Conservation (phyloP, 2,113 vertebrate species). For the Delphinus delphis region DNA sequence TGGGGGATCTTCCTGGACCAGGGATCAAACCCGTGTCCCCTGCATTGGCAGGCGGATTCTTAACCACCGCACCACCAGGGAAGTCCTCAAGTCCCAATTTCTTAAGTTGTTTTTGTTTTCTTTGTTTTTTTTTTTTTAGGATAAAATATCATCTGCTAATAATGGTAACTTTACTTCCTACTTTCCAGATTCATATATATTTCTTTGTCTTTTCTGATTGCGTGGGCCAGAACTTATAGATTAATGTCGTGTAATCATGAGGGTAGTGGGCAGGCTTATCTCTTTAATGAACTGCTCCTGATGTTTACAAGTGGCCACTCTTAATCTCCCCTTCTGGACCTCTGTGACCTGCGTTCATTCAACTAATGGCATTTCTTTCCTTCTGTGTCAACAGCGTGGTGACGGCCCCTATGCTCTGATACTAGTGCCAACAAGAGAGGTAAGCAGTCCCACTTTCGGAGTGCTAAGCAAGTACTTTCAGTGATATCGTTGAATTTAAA, state of each 20-base stretch:
- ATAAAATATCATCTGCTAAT: background rate
- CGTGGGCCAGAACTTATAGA: background rate
- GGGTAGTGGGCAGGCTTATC: too few relatives aligned
- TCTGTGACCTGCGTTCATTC: background rate
- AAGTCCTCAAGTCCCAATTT: too few relatives aligned
- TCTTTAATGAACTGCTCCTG: background rate
- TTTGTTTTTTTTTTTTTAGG: background rate
- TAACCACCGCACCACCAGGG: too few relatives aligned
- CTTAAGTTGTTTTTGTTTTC: too few relatives aligned
- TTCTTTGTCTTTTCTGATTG: background rate
- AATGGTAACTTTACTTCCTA: background rate
- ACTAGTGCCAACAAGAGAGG: constrained; percentile 97
- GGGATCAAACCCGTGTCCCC: too few relatives aligned
- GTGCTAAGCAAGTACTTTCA: background rate
- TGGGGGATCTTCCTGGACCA: too few relatives aligned
- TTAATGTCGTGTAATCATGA: too few relatives aligned
- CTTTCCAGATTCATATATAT: background rate
- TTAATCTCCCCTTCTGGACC: accelerated
- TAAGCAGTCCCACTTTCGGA: constrained; percentile 67
- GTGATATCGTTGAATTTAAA: background rate
- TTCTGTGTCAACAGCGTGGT: constrained; percentile 82
- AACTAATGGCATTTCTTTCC: background rate
- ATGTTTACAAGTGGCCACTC: accelerated
- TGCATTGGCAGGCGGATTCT: too few relatives aligned
- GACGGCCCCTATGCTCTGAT: constrained; percentile 94